Percentiles rank a stretch among this genome's conserved stretches.
Conservation (phyloP, 2,888 invertebrate genomes). For the Chrysodeixis includens region DNA sequence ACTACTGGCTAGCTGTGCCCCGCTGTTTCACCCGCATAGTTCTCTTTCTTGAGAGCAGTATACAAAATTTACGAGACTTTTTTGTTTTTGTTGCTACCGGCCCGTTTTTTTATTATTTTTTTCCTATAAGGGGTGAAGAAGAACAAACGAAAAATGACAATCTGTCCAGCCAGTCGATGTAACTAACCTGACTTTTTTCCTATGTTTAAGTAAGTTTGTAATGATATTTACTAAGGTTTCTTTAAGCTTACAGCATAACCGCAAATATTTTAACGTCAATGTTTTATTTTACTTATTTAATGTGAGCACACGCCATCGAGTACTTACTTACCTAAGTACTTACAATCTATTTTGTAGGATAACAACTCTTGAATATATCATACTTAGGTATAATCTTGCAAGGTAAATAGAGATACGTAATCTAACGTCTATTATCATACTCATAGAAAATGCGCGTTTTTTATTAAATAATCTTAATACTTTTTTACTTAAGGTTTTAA, state of each 20-base stretch:
- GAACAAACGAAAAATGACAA: too few species aligned
- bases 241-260: constrained; percentile 21
- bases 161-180: too few species aligned
- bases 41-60: too few species aligned
- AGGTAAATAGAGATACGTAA: constrained; percentile 25
- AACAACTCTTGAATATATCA: constrained; percentile 18
- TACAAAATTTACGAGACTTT: too few species aligned
- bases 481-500: too few species aligned
- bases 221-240: constrained; percentile 37
- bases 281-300: constrained; percentile 29
- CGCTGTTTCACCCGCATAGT: background rate
- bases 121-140: too few species aligned
- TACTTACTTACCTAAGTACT: constrained; percentile 10
- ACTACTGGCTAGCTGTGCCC: background rate
- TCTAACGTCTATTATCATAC: constrained; percentile 9
- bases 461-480: background rate
- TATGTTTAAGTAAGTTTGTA: background rate
- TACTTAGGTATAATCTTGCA: constrained; percentile 22
- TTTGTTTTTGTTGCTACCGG: too few species aligned
- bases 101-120: too few species aligned
- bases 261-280: constrained; percentile 32
- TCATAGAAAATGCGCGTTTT: background rate
- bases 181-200: too few species aligned
- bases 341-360: constrained; percentile 22
- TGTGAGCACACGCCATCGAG: constrained; percentile 17